Base-by-base conservation (phyloP, 2,888 invertebrate genomes). In the Fragum whitleyi region DNA sequence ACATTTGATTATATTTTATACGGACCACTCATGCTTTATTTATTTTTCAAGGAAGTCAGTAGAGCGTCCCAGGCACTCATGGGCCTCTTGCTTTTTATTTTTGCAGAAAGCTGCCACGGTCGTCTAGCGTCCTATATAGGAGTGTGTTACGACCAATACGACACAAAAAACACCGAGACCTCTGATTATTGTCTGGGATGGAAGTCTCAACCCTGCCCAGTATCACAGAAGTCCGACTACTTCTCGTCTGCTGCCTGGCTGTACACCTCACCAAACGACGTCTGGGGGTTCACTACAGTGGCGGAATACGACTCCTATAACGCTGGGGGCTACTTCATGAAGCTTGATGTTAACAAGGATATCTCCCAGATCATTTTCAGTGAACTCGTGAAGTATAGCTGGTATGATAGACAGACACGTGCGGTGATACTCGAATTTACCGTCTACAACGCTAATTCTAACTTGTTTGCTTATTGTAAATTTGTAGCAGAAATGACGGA, bases 381-480 rank as follows among this genome's bases (percentile, higher is more conserved):
- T n/a, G 85, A 85, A 67, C 83, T 92, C 7, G 70, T 81, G 1
- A 32, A 76, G 2, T 70, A 77, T 42, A 67, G 77, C 11, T 92
- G 93, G 93, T 79, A 92, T 21, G 91, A 93, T 72, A 69, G 87
- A 32, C 85, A 86, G 51, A 91, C 92, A 2, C 79, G 91, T 9
- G 92, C 91, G 16, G 88, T 92, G 6, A 90, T 92, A 62, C 69
- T 92, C 11, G 93, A 93, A 79, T 91, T 92, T 75, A 90, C 91
- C n/a, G 65, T 92, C 14, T 92, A 89, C 76, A 91, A 91, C 77
- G 88, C 90, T 6, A 90, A 91, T 81, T 86, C 87, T 9, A 90
- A 91, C 73, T 81, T 91, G 57, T 90, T 91, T 79, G 82, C 85
- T 7, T 89, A 88, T 68, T 85, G 87, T 3, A 87, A 86, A 29